Evolutionary conservation across 2,113 vertebrate species (phyloP), one percentile per base, ranked within the genome.

Genomic region (Perca fluviatilis): DNA sequence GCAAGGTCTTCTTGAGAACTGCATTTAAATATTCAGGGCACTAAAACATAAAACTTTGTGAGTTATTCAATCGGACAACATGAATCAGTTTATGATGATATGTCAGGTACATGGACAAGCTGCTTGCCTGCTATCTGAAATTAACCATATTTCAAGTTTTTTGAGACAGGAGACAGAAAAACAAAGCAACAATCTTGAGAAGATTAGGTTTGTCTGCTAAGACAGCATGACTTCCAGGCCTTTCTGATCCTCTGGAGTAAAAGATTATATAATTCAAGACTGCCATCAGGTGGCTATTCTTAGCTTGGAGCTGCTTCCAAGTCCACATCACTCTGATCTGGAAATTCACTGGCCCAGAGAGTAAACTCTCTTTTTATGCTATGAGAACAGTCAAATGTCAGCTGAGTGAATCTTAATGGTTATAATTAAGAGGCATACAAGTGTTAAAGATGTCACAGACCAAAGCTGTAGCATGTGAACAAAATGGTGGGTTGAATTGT

Each of bases 241-340:
- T 4, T 79, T 70, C 78, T 81, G 77, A 88, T 77, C 73, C 72
- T 60, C 21, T 66, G 54, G 54, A 80, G 75, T 74, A 69, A 51
- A 76, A 9, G 47, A 65, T 18, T 33, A 83, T 61, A 87, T 53
- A 88, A 86, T 82, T 92, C 91, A 86, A 92, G 75, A 74, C 86
- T 91, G 94, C 92, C 94, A 91, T 87, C 94, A 88, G 79, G 86
- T 93, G 93, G 92, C 57, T 83, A 88, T 77, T 91, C 30, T 77
- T 62, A 56, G 74, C 0, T 76, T 3, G 27, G 1, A 53, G 75
- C 50, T 40, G 18, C 25, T 74, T 71, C 46, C 46, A 50, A 61
- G 33, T 53, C 27, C 5, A 51, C 15, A 46, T 80, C 69, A 57
- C 25, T 65, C 0, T 83, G 0, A 89, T 80, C 82, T 70, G 57